A percentile compares a stretch with the other conserved stretches of the same genome.
These are phyloP conservation scores for Mus musculus DNA, from an alignment of 2,113 vertebrate genomes.

Conservation along the genomic window DNA sequence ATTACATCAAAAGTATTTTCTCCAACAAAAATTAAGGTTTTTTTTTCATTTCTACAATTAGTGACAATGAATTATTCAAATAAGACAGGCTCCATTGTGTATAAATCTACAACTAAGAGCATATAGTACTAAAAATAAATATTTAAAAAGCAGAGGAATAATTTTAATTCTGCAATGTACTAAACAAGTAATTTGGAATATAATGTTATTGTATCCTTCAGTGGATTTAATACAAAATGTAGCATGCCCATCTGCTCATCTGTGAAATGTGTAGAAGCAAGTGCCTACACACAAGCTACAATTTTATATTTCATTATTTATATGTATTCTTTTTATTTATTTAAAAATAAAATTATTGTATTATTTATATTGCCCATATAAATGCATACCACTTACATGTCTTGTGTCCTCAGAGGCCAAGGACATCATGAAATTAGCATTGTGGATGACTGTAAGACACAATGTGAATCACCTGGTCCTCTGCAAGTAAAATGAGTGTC, in stretches of 20 bases:
- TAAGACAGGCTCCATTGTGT: not conserved
- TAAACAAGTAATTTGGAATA: not conserved
- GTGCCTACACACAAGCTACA: fast-evolving
- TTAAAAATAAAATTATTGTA: no score
- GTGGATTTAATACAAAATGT: not conserved
- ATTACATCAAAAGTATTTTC: not conserved
- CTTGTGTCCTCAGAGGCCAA: not conserved
- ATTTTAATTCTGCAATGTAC: not conserved
- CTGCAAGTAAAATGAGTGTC: not conserved
- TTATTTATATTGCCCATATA: not conserved
- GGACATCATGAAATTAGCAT: no score
- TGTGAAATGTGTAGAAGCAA: not conserved
- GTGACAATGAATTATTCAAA: not conserved
- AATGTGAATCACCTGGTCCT: not conserved
- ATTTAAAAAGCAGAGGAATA: not conserved
- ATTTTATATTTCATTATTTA: not conserved
- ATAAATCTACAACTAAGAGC: not conserved
- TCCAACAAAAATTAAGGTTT: not conserved
- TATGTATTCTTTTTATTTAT: no score
- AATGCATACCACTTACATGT: not conserved
- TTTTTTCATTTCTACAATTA: not conserved
- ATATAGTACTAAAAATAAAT: not conserved
- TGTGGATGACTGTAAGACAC: no score
- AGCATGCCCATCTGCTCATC: not conserved
- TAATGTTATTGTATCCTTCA: not conserved